phyloP scores from a whole-genome alignment of 2,888 invertebrate species.

The Biston betularia region DNA sequence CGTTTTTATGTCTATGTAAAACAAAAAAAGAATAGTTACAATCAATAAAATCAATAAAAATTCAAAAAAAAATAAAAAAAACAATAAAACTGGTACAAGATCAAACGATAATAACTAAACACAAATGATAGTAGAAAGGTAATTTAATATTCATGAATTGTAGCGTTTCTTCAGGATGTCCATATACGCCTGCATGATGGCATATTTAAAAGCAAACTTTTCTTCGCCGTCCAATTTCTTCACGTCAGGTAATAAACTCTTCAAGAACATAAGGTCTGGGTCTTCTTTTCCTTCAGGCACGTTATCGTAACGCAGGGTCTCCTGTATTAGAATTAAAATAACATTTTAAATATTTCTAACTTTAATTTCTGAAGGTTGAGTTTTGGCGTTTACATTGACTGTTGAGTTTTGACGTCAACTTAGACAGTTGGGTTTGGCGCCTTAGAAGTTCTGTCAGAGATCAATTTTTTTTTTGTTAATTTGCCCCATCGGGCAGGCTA shows the following conservation, averaged over 20 bases:
- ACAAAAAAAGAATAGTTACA: too few species aligned
- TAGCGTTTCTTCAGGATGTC: conserved; percentile 11
- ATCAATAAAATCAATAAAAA: too few species aligned
- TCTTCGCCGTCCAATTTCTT: conserved; percentile 21
- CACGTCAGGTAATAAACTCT: conserved; percentile 24
- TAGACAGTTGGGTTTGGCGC: too few species aligned
- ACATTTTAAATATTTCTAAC: background rate
- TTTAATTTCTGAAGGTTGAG: too few species aligned
- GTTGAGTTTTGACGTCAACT: too few species aligned
- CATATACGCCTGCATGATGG: conserved; percentile 22
- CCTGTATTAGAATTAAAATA: background rate
- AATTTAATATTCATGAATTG: background rate
- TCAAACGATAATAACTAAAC: background rate
- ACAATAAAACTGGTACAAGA: background rate
- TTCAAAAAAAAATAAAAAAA: too few species aligned
- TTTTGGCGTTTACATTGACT: too few species aligned
- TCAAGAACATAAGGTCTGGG: conserved; percentile 22
- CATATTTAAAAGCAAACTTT: conserved; percentile 21
- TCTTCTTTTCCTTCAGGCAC: conserved; percentile 1
- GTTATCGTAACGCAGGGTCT: background rate
- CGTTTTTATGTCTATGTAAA: too few species aligned
- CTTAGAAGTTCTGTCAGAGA: too few species aligned
- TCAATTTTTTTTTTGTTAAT: too few species aligned
- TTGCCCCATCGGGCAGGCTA: too few species aligned
- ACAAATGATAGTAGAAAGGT: background rate